Base-by-base conservation (phyloP, 2,113 vertebrate genomes). In the Thinocorus orbignyianus region DNA sequence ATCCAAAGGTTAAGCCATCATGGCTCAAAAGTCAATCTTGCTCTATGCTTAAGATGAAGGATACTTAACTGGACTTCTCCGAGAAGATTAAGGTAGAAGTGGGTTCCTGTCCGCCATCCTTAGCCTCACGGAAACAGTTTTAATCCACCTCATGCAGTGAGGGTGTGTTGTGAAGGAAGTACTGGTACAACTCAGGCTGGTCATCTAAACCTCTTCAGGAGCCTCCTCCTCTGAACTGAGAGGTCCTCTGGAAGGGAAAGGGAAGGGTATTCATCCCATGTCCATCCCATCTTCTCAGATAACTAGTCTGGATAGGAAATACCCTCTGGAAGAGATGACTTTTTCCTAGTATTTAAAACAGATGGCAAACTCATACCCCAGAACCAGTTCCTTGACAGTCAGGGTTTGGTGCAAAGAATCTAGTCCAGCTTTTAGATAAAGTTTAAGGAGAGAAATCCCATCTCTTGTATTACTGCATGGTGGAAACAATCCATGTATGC, bases 261-360 rank as follows among this genome's bases (percentile, higher is more conserved):
- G 64, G 35, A n/a, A 25, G 26, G 12, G 7, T 3, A 70, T 42
- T 72, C 41, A 84, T 30, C n/a, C 46, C 65, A 37, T 15, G 26
- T 28, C 52, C 86, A 82, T 62, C 66, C 62, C 68, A 60, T 37
- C 44, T 72, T 80, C 86, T 89, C 51, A 89, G 81, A 76, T 55
- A 94, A 80, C 48, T 39, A 80, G 44, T 17, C 80, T 20, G 35
- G 28, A 77, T 35, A 86, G 64, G 84, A 95, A 93, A 91, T 10
- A 89, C 14, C 49, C 84, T 73, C 44, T 89, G 69, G 49, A 91
- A 86, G 58, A 69, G 81, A 41, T 7, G 12, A 31, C 22, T 30
- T 66, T 35, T 30, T 48, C 66, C 79, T 79, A 3, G 24, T 42
- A 15, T 86, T 54, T 30, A 68, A 81, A 68, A n/a, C 55, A 83